These are phyloP conservation scores for Cantharis nigra DNA, from an alignment of 2,888 invertebrate genomes.

Conservation along the genomic window DNA sequence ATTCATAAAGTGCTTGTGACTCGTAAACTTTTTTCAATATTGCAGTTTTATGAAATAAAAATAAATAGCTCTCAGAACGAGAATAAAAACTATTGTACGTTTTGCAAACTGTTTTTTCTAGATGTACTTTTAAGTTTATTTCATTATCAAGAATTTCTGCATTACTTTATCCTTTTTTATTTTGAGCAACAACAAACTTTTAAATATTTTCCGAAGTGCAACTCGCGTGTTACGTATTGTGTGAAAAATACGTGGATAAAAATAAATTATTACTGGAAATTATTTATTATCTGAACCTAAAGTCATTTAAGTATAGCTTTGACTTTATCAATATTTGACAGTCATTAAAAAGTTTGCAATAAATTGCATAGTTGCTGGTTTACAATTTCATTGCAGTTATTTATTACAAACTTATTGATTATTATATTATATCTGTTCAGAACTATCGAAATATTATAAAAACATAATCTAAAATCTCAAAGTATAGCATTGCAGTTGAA, in stretches of 20 bases:
- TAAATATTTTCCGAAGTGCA: neutral
- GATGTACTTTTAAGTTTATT: neutral
- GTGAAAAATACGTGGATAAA: neutral
- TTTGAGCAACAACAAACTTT: neutral
- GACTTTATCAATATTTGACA: too few species aligned
- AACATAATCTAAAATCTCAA: too few species aligned
- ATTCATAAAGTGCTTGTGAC: slow-evolving; percentile 14
- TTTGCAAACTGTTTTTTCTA: slow-evolving; percentile 1
- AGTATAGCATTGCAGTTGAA: too few species aligned
- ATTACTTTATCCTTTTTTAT: neutral
- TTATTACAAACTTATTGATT: too few species aligned
- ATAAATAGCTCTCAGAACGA: slow-evolving; percentile 5
- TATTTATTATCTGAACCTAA: neutral
- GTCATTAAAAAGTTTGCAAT: too few species aligned
- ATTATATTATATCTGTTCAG: too few species aligned
- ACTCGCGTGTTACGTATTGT: neutral
- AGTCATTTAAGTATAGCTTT: too few species aligned
- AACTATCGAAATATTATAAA: too few species aligned
- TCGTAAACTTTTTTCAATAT: slow-evolving; percentile 16
- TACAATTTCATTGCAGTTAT: too few species aligned
- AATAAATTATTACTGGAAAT: neutral
- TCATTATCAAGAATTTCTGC: neutral
- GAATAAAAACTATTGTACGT: neutral
- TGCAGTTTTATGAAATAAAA: slow-evolving; percentile 2
- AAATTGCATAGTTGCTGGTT: too few species aligned